Evolutionary conservation across 35 echinoderm and acorn worm species (phyloP), one percentile per base, ranked within the genome.

Genomic region (Amphiura filiformis): DNA sequence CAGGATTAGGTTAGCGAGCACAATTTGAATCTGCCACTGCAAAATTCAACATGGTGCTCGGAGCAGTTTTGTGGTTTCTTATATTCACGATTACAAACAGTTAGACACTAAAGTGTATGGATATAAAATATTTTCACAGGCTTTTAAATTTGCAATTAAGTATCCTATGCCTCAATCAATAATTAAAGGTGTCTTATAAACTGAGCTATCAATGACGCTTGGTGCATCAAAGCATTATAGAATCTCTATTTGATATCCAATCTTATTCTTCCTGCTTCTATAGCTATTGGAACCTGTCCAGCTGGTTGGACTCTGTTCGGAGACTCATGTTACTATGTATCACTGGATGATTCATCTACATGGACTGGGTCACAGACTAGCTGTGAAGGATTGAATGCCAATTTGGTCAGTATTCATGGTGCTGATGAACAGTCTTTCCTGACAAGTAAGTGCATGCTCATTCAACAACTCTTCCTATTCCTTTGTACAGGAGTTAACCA

Each of bases 261-360:
- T 52, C 44, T 52, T 20, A 11, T 52, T 52, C 44, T 52, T 20
- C 20, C 20, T 52, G 20, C 44, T 52, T 20, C 75, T n/a, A n/a
- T n/a, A 91, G 89, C 41, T 40, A 79, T 85, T 26, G 89, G 89
- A 36, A 52, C n/a, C 0, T 91, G 89, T 80, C 39, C 76, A 15
- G 37, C 61, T 9, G 89, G 89, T 32, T 91, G 89, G 89, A 65
- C 38, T 57, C 82, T 91, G 23, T 57, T 86, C 36, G 89, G 76
- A 0, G 77, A 91, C 30, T 91, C 26, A 30, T 91, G 89, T 38
- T 89, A 89, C 87, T 82, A 81, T 26, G 40, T 83, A 26, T 35
- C 34, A 18, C 79, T 77, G 0, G 22, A 26, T 34, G 87, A 64
- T 11, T 40, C 37, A 0, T 34, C 34, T 35, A 36, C 79, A 9